A percentile compares a stretch with the other conserved stretches of the same genome.
Conservation (phyloP, 2,113 vertebrate species). For the Protobothrops flavoviridis region DNA sequence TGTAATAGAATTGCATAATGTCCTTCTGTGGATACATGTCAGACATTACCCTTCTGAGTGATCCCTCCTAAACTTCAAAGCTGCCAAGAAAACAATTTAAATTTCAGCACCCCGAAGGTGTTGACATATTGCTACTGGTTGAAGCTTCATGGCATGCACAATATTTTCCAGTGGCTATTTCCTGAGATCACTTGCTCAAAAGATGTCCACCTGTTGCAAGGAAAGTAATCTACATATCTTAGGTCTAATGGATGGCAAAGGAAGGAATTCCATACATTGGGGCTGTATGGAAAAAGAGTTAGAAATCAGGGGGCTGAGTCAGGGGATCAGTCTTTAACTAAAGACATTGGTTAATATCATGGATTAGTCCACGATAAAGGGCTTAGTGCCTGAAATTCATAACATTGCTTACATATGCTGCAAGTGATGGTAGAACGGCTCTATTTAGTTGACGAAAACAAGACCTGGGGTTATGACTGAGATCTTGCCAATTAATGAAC, state of each 20-base stretch:
- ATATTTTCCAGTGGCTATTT: background rate
- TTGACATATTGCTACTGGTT: background rate
- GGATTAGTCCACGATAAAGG: background rate
- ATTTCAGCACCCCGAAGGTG: background rate
- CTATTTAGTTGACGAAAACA: background rate
- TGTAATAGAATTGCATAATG: background rate
- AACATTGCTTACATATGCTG: background rate
- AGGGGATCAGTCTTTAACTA: background rate
- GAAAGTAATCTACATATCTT: conserved; percentile 1
- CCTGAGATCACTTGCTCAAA: background rate
- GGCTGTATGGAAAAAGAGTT: background rate
- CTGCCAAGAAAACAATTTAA: background rate
- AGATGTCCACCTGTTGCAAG: background rate
- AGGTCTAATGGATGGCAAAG: background rate
- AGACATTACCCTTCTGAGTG: background rate
- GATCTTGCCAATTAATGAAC: background rate
- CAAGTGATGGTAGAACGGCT: background rate
- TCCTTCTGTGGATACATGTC: background rate
- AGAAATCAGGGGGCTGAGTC: background rate
- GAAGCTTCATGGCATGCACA: background rate
- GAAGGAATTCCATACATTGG: background rate
- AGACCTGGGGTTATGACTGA: background rate
- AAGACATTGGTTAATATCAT: too few species aligned
- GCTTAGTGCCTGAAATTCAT: background rate
- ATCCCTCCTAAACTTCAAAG: background rate